Percentiles rank a stretch among this genome's conserved stretches.
phyloP scores from a whole-genome alignment of 1,140 invertebrate species.

The Mylabris phalerata region DNA sequence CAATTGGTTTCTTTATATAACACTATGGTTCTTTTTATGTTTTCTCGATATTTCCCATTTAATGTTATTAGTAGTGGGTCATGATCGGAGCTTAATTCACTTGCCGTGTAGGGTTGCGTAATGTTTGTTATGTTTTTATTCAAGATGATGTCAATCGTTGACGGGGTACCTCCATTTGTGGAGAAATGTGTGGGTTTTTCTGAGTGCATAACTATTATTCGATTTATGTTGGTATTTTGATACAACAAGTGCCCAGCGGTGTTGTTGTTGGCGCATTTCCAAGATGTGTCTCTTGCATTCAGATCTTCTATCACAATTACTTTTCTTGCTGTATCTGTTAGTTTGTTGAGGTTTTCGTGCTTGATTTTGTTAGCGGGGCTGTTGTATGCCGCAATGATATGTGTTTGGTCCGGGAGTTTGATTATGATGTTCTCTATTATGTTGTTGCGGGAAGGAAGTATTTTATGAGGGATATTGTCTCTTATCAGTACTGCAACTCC shows the following conservation, averaged over 20 bases:
- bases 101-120: background rate
- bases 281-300: conserved; percentile 10
- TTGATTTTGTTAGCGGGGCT: background rate
- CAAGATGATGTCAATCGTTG: conserved; percentile 9
- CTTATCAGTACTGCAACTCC: background rate
- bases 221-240: background rate
- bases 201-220: background rate
- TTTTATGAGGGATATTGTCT: background rate
- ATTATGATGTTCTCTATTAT: no score
- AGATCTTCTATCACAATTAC: conserved; percentile 5
- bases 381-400: no score
- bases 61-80: background rate
- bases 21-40: background rate
- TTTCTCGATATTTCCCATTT: background rate
- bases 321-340: background rate
- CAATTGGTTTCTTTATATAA: conserved; percentile 12
- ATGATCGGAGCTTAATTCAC: conserved; percentile 3
- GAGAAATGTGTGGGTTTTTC: conserved; percentile 13
- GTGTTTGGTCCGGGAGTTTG: no score
- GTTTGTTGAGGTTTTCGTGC: background rate
- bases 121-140: conserved; percentile 7
- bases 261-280: conserved; percentile 5
- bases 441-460: no score
- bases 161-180: background rate
- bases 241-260: conserved; percentile 1